Conservation (phyloP, 2,797 vertebrate species). For the Lates japonicus region DNA sequence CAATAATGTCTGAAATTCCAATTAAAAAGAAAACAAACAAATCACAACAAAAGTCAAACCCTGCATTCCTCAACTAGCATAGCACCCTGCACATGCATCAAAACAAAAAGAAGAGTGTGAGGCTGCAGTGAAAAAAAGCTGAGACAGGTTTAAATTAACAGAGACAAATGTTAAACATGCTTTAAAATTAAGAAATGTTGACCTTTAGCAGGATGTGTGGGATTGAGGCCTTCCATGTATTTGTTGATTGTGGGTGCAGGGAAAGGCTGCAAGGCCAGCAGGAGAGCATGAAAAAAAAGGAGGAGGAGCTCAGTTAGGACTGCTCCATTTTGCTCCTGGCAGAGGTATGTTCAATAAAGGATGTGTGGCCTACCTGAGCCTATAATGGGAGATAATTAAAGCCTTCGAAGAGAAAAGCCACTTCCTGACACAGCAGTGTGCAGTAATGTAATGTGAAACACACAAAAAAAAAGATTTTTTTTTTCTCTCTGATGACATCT, state of each 20-base stretch:
- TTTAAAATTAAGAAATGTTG: conserved; percentile 39
- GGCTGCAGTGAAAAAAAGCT: conserved; percentile 13
- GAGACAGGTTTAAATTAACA: conserved; percentile 8
- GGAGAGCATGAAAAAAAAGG: conserved; percentile 62
- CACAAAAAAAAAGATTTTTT: background rate
- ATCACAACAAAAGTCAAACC: background rate
- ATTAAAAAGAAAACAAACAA: background rate
- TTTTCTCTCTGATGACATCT: background rate
- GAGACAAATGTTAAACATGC: conserved; percentile 36
- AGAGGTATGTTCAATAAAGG: conserved; percentile 46
- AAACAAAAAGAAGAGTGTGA: conserved; percentile 21
- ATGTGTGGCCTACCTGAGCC: conserved; percentile 12
- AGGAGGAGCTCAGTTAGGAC: conserved; percentile 70
- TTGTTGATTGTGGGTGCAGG: conserved; percentile 60
- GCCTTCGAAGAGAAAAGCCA: background rate
- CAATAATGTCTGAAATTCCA: background rate
- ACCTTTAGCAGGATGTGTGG: conserved; percentile 63
- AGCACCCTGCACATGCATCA: background rate
- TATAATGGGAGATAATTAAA: conserved; percentile 8
- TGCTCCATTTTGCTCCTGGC: conserved; percentile 57
- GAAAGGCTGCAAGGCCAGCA: conserved; percentile 52
- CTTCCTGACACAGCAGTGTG: conserved; percentile 29
- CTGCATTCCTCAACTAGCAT: conserved; percentile 7
- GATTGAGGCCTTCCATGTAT: conserved; percentile 64
- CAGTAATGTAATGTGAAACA: background rate